Evolutionary conservation across 2,888 invertebrate species (phyloP), one percentile per base, ranked within the genome.

Genomic region (Heliconius hortense): DNA sequence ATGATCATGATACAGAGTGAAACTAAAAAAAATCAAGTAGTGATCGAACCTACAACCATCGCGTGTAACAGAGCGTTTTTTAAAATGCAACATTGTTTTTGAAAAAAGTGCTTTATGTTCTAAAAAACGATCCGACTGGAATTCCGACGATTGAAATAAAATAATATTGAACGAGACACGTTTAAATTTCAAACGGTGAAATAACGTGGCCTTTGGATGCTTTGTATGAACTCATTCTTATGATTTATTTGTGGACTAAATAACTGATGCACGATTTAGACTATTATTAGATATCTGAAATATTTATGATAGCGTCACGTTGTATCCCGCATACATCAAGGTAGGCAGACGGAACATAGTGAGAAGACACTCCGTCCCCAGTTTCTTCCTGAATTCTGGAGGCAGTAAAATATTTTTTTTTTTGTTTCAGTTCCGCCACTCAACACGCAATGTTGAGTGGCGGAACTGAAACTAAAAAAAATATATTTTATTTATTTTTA

Each of bases 221-320:
- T 64, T 59, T 31, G 26, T n/a, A 59, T 64, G 70, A 75, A 75
- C 74, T 75, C 70, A 71, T 75, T 75, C 71, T 75, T 59, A 71
- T 64, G 71, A 75, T 70, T 75, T 75, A 71, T 75, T 64, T 75
- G 62, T 53, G 70, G 10, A 64, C 69, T 75, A 71, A 75, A 75
- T 75, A 68, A 64, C 74, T 75, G 39, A 64, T 64, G 28, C 48
- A 56, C 64, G 48, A 59, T 75, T 75, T 71, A 63, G 26, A 35
- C 62, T 56, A 74, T 69, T 69, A 69, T 74, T 74, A 63, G 39
- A 39, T 24, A 66, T 39, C 10, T 63, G 35, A 63, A 63, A 13
- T 39, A 39, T 64, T 64, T 64, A 35, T 2, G 35, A 4, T 35
- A 63, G 43, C 43, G 43, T 43, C 43, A 24, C 18, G 5, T 18